A percentile compares a stretch with the other conserved stretches of the same genome.
Evolutionary conservation across 2,113 vertebrate genomes (phyloP).

Genomic region (Python bivittatus): DNA sequence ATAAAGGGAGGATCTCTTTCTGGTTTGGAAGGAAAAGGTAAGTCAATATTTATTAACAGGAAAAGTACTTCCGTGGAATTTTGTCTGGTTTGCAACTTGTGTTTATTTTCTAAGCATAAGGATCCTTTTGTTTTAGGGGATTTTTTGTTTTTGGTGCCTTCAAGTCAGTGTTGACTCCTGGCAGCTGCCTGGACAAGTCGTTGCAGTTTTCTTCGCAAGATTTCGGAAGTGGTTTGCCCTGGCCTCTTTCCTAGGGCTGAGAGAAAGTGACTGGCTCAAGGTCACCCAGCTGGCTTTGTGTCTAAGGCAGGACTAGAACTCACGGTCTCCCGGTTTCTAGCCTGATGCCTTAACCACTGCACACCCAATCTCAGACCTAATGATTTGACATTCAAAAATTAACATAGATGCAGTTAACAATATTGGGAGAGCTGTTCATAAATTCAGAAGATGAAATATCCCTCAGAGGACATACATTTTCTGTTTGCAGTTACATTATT

Average conservation of each 20-base stretch:
- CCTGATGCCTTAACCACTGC: background rate
- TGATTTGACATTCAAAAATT: background rate
- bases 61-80: background rate
- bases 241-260: background rate
- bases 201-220: background rate
- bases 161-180: background rate
- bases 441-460: background rate
- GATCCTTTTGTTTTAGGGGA: background rate
- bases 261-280: background rate
- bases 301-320: background rate
- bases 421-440: background rate
- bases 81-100: background rate
- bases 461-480: background rate
- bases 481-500: background rate
- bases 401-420: background rate
- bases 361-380: background rate
- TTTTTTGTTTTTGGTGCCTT: background rate
- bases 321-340: background rate
- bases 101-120: background rate
- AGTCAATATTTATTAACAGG: background rate
- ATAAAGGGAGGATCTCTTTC: background rate
- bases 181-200: background rate
- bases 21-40: constrained; percentile 62
- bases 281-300: background rate
- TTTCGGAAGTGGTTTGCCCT: background rate